These are phyloP conservation scores for Apus apus DNA, from an alignment of 2,113 vertebrate species.

Conservation along the genomic window DNA sequence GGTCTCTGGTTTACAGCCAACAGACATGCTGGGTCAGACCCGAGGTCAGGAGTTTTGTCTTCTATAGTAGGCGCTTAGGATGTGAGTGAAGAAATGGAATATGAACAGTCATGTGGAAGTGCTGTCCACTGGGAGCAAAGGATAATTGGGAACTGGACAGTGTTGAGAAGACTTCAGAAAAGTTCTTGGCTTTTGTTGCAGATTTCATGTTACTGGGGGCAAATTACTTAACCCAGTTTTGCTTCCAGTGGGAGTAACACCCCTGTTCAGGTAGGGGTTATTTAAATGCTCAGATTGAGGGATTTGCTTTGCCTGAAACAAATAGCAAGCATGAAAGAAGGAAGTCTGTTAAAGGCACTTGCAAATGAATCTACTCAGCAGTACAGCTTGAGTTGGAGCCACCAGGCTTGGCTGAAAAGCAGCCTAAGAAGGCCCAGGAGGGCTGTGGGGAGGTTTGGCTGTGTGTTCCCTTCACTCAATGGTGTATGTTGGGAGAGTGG, in stretches of 20 bases:
- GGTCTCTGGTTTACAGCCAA: neutral
- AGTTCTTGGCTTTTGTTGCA: neutral
- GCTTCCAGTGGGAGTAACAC: neutral
- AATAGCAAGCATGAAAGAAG: neutral
- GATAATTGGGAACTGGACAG: neutral
- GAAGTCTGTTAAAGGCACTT: neutral
- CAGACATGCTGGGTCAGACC: neutral
- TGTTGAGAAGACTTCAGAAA: neutral
- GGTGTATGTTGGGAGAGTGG: rapidly evolving
- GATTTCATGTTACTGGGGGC: neutral
- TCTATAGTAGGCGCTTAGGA: neutral
- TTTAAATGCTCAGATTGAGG: neutral
- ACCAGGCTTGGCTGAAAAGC: neutral
- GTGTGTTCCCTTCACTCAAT: neutral
- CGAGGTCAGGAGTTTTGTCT: neutral
- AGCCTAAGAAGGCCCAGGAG: neutral
- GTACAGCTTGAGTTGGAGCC: neutral
- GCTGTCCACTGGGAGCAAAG: neutral
- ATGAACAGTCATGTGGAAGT: neutral
- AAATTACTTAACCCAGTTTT: neutral
- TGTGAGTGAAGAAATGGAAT: neutral
- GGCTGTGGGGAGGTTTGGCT: neutral
- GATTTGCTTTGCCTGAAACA: neutral
- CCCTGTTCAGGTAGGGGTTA: neutral
- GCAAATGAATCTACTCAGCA: neutral